Evolutionary conservation across 2,797 vertebrate genomes (phyloP), one percentile per base, ranked within the genome.

Genomic region (Diglossa cyanea): DNA sequence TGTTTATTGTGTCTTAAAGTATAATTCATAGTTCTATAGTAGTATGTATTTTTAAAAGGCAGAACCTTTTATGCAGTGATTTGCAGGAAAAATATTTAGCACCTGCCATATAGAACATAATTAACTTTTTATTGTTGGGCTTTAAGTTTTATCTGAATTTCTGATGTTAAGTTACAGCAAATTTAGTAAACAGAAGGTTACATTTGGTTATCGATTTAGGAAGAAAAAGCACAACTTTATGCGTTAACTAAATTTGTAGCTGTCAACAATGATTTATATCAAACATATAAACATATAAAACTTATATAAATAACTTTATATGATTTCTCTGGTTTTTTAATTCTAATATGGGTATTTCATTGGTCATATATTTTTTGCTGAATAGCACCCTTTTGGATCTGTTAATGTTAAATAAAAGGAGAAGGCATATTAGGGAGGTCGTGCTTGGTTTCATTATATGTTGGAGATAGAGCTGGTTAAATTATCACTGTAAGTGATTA

Each of bases 401-500:
- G 81, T 94, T 96, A 93, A 95, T 90, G 48, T 81, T 93, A 87
- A 60, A 76, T 72, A 33, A 90, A 88, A 73, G 35, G 39, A 19
- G 48, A 89, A 87, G 55, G 58, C 42, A 78, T 58, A 40, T 93
- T 80, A 86, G n/a, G 42, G 50, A 48, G 31, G 31, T 87, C 91
- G 61, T 78, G 65, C 70, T 92, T 76, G 48, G n/a, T 65, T 89
- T 71, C 79, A 31, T 88, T 70, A 76, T 54, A 12, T 66, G 65
- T 37, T 76, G 37, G 42, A 3, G 3, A 86, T 37, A 65, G n/a
- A 78, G 58, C 16, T 77, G 55, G 75, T 91, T 94, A 89, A 93
- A 83, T 85, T 93, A 89, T 94, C 68, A 72, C 61, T 60, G 2
- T 37, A 67, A 80, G 88, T 84, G 25, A 90, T 81, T 78, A 79